Evolutionary conservation across 2,113 vertebrate species (phyloP).

Genomic region (Nestor notabilis): DNA sequence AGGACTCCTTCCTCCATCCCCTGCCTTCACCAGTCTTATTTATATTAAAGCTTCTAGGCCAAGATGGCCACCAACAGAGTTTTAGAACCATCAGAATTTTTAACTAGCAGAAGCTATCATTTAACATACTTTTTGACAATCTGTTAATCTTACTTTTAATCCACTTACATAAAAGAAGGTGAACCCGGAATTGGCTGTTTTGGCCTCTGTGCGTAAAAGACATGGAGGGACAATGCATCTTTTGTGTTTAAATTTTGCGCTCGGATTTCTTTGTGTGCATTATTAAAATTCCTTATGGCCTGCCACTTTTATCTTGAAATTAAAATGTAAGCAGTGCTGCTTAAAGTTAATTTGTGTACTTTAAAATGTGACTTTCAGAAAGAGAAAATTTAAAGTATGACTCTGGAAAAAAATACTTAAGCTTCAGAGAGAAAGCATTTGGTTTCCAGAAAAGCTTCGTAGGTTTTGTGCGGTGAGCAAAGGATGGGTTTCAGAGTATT

Average conservation of each 20-base stretch:
- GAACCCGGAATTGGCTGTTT: constrained; percentile 29
- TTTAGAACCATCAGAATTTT: constrained; percentile 59
- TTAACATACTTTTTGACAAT: constrained; percentile 64
- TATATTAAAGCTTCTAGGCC: constrained; percentile 40
- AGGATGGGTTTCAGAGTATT: neutral
- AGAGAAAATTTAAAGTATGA: neutral
- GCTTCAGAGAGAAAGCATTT: neutral
- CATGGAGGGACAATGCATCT: constrained; percentile 27
- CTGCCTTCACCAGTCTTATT: constrained; percentile 29
- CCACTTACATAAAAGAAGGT: constrained; percentile 60
- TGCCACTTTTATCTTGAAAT: constrained; percentile 25
- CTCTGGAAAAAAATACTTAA: neutral
- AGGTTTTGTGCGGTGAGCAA: neutral
- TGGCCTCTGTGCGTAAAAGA: constrained; percentile 2
- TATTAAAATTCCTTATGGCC: constrained; percentile 47
- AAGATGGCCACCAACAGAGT: constrained; percentile 71
- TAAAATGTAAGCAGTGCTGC: neutral
- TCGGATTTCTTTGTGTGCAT: constrained; percentile 63
- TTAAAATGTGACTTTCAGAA: neutral
- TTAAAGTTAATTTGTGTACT: neutral
- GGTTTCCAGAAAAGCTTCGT: neutral
- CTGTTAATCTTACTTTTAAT: constrained; percentile 73
- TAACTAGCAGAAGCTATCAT: constrained; percentile 39
- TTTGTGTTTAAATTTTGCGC: constrained; percentile 69
- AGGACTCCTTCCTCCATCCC: neutral